These are phyloP conservation scores for Papilio demoleus DNA, from an alignment of 2,888 invertebrate genomes.

Conservation along the genomic window DNA sequence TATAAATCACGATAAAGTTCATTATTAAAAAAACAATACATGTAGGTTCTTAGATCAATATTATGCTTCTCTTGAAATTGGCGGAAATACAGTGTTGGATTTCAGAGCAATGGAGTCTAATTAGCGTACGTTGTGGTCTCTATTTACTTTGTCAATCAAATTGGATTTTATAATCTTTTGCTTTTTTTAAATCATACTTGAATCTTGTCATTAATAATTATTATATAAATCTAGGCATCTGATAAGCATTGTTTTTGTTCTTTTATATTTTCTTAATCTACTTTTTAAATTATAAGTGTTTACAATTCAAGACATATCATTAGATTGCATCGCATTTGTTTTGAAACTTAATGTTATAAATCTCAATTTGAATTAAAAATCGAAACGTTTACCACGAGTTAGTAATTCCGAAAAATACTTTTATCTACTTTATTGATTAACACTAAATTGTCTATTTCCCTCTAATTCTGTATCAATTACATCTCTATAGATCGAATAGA, in stretches of 20 bases:
- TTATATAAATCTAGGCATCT: no score
- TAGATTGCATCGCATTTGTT: no score
- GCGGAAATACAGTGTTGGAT: constrained; percentile 67
- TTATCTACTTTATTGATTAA: no score
- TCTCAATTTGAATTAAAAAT: no score
- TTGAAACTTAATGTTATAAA: no score
- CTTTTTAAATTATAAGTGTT: background rate
- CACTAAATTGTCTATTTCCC: no score
- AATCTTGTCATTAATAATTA: no score
- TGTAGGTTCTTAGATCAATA: constrained; percentile 30
- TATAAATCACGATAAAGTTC: background rate
- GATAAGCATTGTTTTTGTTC: no score
- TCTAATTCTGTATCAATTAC: background rate
- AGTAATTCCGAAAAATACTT: background rate
- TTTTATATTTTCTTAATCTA: constrained; percentile 31
- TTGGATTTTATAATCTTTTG: no score
- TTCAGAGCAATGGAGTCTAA: constrained; percentile 69
- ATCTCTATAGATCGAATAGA: background rate
- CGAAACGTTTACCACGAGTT: background rate
- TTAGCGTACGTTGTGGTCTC: constrained; percentile 66
- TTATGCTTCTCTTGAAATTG: constrained; percentile 64
- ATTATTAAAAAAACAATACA: background rate
- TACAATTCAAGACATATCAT: background rate
- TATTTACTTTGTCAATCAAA: constrained; percentile 64
- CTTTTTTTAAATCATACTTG: no score